Percentiles rank a stretch among this genome's conserved stretches.
Conservation (phyloP, 2,888 invertebrate genomes). For the Lasioglossum leucozonium region DNA sequence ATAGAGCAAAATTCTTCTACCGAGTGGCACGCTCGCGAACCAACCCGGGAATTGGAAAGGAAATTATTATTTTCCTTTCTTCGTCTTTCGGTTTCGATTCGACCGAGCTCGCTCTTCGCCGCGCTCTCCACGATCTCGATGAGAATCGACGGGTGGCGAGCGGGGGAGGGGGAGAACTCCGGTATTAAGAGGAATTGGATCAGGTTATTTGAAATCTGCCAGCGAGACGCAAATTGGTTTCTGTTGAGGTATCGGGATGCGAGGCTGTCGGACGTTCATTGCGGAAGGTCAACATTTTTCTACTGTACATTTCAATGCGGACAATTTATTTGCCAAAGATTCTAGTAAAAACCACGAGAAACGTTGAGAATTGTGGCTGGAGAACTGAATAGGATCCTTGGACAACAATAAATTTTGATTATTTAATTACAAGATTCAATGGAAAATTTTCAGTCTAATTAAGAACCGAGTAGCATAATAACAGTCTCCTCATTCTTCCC, state of each 20-base stretch:
- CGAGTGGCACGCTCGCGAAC: slow-evolving; percentile 24
- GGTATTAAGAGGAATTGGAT: slow-evolving; percentile 31
- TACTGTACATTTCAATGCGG: not conserved
- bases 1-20: slow-evolving; percentile 24
- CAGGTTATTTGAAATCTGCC: slow-evolving; percentile 43
- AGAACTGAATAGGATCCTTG: too few relatives aligned
- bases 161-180: too few relatives aligned
- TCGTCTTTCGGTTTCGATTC: slow-evolving; percentile 45
- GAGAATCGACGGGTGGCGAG: slow-evolving; percentile 20
- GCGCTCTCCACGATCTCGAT: not conserved
- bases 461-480: too few relatives aligned
- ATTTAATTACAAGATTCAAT: too few relatives aligned
- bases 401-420: too few relatives aligned
- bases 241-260: not conserved
- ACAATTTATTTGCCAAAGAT: not conserved
- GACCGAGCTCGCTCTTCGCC: not conserved
- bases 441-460: too few relatives aligned
- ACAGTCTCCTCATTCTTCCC: fast-evolving
- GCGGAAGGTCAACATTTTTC: not conserved
- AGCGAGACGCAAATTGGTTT: slow-evolving; percentile 30
- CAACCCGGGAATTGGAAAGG: slow-evolving; percentile 34
- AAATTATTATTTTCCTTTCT: slow-evolving; percentile 48
- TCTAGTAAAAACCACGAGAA: too few relatives aligned
- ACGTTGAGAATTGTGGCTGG: too few relatives aligned
- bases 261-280: not conserved